Evolutionary conservation across 2,888 invertebrate species (phyloP).

Genomic region (Mycalesis mineus): DNA sequence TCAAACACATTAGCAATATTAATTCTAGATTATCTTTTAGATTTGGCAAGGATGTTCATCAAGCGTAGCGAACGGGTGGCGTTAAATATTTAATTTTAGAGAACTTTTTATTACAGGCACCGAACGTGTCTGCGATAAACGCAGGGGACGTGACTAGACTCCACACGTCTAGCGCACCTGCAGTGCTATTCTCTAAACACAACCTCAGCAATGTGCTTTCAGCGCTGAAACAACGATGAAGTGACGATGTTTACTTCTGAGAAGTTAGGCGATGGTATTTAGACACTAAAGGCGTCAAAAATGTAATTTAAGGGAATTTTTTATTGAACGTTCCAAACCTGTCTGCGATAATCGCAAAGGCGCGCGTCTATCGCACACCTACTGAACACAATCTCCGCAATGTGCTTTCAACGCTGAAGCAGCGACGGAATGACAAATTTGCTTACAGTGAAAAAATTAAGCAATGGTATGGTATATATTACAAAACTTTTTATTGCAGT

Average conservation of each 20-base stretch:
- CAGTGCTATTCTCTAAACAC: background rate
- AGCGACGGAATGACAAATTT: no score
- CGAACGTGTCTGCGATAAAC: constrained; percentile 74
- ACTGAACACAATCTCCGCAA: no score
- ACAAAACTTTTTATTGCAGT: no score
- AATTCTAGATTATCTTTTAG: background rate
- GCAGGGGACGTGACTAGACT: constrained; percentile 66
- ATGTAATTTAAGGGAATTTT: no score
- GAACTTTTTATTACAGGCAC: constrained; percentile 73
- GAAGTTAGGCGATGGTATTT: background rate
- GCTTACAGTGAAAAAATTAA: background rate
- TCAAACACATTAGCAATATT: background rate
- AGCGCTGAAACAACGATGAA: background rate
- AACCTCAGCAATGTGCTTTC: background rate
- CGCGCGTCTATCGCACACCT: no score
- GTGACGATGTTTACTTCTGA: background rate
- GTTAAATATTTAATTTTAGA: constrained; percentile 77
- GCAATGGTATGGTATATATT: background rate
- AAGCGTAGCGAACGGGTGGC: constrained; percentile 55
- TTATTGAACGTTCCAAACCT: no score
- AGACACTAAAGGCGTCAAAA: constrained; percentile 58
- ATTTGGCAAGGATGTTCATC: constrained; percentile 33
- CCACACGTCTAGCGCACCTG: constrained; percentile 29
- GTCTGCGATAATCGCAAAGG: no score
- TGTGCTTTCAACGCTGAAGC: no score